phyloP scores from a whole-genome alignment of 2,113 vertebrate species.

The Aphyosemion australe region DNA sequence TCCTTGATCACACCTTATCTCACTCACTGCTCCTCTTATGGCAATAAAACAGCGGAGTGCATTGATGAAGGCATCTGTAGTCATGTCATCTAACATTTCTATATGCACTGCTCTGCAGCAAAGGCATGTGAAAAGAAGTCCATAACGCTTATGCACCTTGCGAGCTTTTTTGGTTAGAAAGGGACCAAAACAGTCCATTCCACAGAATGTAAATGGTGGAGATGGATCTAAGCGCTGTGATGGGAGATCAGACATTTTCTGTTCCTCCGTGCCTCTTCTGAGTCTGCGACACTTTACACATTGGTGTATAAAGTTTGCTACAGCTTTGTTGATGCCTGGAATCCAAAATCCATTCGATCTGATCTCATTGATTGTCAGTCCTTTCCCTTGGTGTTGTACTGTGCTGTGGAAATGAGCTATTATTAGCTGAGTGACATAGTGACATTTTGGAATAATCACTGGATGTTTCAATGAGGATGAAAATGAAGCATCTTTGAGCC shows the following conservation, averaged over 20 bases:
- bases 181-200: conserved; percentile 8
- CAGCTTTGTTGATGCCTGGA: not conserved
- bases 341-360: conserved; percentile 1
- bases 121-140: conserved; percentile 2
- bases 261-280: not conserved
- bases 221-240: not conserved
- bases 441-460: not conserved
- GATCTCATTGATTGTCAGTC: not conserved
- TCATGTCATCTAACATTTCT: not conserved
- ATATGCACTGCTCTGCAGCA: not conserved
- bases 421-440: not conserved
- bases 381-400: not conserved
- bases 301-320: not conserved
- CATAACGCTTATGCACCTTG: not conserved
- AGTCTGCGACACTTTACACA: conserved; percentile 1
- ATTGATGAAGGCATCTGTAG: conserved; percentile 1
- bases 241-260: not conserved
- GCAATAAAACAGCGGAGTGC: not conserved
- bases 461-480: not conserved
- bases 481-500: not conserved
- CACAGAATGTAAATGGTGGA: not conserved
- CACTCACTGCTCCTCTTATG: not conserved
- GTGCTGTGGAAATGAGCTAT: not conserved
- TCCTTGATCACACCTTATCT: conserved; percentile 7
- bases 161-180: not conserved